Conservation (phyloP, 2,113 vertebrate species). For the Sula dactylatra region DNA sequence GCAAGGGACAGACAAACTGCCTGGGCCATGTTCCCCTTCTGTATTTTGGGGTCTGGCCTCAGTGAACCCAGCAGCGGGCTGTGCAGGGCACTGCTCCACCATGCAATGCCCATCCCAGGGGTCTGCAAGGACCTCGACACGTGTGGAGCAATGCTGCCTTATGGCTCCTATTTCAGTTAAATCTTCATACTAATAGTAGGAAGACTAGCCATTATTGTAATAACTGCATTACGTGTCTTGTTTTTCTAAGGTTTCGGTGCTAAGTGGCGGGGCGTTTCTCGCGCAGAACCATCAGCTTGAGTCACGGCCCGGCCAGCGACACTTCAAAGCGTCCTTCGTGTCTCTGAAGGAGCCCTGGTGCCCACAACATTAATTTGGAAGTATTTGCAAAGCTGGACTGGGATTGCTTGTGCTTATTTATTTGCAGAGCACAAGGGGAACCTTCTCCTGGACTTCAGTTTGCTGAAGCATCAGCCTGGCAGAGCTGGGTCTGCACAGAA, state of each 20-base stretch:
- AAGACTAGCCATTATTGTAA: background rate
- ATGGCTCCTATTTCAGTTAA: background rate
- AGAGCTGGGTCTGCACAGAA: background rate
- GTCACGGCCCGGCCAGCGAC: background rate
- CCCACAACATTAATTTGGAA: background rate
- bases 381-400: background rate
- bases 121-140: fast-evolving
- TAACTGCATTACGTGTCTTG: background rate
- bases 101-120: fast-evolving
- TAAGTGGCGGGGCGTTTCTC: fast-evolving
- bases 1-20: background rate
- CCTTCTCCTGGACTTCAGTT: background rate
- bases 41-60: background rate
- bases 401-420: background rate
- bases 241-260: background rate
- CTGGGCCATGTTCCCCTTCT: background rate
- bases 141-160: fast-evolving
- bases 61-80: fast-evolving
- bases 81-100: background rate
- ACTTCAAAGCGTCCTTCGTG: background rate
- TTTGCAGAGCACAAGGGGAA: background rate
- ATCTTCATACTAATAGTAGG: background rate
- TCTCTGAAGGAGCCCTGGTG: background rate
- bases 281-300: background rate
- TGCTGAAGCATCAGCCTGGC: background rate